These are phyloP conservation scores for Capreolus pygargus DNA, from an alignment of 2,113 vertebrate species.

Conservation along the genomic window DNA sequence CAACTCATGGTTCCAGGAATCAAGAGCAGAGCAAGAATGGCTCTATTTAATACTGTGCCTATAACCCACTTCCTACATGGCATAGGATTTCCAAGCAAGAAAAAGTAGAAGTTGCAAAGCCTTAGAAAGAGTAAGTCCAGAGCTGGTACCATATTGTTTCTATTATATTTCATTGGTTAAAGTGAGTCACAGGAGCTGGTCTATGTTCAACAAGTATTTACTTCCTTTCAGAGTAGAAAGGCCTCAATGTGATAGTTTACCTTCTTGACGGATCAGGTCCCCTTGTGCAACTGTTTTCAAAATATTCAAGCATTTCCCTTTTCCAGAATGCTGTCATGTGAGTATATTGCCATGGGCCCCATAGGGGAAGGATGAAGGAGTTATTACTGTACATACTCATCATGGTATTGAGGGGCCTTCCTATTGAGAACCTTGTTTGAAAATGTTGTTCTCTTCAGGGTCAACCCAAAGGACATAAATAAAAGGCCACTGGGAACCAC, in stretches of 20 bases:
- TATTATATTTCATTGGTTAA: not conserved
- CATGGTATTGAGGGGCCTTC: not conserved
- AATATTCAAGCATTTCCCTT: not conserved
- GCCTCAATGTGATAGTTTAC: not conserved
- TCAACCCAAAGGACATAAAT: not conserved
- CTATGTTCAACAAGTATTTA: not conserved
- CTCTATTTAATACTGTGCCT: not conserved
- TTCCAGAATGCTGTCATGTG: not conserved
- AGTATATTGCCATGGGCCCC: not conserved
- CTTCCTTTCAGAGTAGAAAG: not conserved
- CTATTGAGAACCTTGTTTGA: not conserved
- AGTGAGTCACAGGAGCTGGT: not conserved
- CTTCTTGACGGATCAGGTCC: not conserved
- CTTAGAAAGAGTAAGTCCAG: not conserved
- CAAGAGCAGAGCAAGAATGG: not conserved
- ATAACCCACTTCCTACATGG: not conserved
- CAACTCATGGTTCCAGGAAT: not conserved
- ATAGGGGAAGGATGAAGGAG: not conserved
- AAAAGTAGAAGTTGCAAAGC: not conserved
- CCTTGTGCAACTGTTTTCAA: not conserved
- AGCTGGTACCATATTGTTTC: not conserved
- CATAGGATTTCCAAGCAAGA: not conserved
- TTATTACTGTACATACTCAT: not conserved
- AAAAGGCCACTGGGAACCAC: not conserved
- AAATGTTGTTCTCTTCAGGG: not conserved